Base-by-base conservation (phyloP, 2,888 invertebrate genomes). In the Aricia artaxerxes region DNA sequence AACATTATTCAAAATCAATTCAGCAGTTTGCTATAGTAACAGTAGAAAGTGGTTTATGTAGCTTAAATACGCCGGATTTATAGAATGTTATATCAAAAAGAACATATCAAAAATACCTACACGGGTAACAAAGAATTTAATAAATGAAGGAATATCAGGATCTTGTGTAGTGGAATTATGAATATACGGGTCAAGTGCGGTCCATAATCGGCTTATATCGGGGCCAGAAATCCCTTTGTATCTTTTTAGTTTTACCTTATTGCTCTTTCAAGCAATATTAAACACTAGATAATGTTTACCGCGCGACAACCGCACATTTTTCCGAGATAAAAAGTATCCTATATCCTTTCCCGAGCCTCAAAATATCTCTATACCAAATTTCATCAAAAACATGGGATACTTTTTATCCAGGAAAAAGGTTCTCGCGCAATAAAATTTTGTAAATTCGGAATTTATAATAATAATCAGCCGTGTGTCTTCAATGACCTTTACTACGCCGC, bases 141-240 rank as follows among this genome's bases (percentile, higher is more conserved):
- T 73, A 73, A 11, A 73, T 73, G 44, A 49, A 44, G 73, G 44
- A 73, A 73, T 73, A 73, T 73, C 75, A 31, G 4, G 6, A 13
- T 75, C 75, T 75, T 75, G n/a, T 73, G 53, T 49, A 31, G 75
- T 53, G 75, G 75, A 53, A 75, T 53, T 75, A 75, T 75, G 75
- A 75, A 53, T 24, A 49, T 73, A 24, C 53, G 53, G 75, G 53
- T 49, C 75, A 75, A 75, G 75, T 75, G 31, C 49, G 75, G 75
- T 24, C 53, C 75, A 31, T 53, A 75, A 75, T 75, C 75, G 31
- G 49, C 75, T 75, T 75, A 75, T 53, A 11, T 75, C 40, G 6
- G n/a, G n/a, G 24, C 24, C 53, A 75, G 49, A 73, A 73, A 31
- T 75, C 75, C 75, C 75, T 75, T 75, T 75, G 75, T 53, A 75